A percentile compares a stretch with the other conserved stretches of the same genome.
Evolutionary conservation across 2,113 vertebrate species (phyloP).

Genomic region (Anoura caudifer): DNA sequence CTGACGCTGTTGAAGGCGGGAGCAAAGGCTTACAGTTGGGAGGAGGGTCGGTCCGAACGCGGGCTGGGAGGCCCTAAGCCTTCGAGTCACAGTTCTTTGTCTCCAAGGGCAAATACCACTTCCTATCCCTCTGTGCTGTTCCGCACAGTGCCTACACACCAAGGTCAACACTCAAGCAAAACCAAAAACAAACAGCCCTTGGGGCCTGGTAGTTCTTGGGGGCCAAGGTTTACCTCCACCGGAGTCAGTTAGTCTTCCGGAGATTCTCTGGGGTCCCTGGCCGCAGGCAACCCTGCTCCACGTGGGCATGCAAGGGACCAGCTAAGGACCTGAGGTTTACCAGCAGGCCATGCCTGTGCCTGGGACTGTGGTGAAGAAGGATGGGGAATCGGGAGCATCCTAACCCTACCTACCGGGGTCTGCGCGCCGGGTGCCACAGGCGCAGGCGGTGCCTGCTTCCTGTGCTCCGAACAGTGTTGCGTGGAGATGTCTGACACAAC

Average conservation of each 20-base stretch:
- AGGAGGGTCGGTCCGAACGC: background rate
- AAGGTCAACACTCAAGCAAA: background rate
- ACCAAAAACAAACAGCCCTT: background rate
- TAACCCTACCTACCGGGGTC: background rate
- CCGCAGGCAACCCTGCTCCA: background rate
- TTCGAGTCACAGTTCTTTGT: background rate
- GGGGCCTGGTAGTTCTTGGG: background rate
- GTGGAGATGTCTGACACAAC: background rate
- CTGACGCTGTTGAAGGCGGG: background rate
- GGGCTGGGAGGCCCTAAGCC: background rate
- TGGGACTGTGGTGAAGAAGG: background rate
- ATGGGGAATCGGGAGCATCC: background rate
- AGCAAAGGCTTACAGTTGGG: background rate
- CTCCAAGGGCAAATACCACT: background rate
- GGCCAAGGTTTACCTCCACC: background rate
- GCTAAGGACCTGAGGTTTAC: background rate
- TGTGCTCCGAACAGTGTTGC: background rate
- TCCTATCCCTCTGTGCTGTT: background rate
- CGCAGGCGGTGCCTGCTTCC: accelerated
- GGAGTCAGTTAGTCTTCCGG: background rate
- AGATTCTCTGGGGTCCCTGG: background rate
- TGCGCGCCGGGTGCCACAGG: background rate
- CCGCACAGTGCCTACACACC: background rate
- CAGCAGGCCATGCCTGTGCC: background rate
- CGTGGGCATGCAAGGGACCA: background rate